phyloP scores from a whole-genome alignment of 2,888 invertebrate genomes.

The Stictocephala bisonia region DNA sequence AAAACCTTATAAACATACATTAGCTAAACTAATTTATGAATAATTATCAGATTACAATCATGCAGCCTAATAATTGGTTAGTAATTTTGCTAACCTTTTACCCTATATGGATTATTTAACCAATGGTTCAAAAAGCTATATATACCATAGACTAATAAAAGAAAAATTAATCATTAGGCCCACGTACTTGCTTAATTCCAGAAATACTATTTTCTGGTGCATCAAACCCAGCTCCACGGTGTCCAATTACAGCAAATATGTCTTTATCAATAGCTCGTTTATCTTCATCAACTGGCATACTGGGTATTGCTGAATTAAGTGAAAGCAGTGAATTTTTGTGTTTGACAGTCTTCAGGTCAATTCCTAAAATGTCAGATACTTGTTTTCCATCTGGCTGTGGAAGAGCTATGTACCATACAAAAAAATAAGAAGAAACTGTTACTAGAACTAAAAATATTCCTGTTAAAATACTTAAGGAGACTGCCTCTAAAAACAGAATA shows the following conservation, averaged over 20 bases:
- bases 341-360: slow-evolving; percentile 34
- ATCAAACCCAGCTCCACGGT: slow-evolving; percentile 80
- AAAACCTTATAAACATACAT: no score
- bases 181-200: slow-evolving; percentile 78
- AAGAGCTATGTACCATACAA: slow-evolving; percentile 49
- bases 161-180: no score
- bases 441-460: background rate
- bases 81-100: no score
- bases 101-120: slow-evolving; percentile 60
- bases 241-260: slow-evolving; percentile 68
- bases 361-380: slow-evolving; percentile 49
- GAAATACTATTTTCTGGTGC: slow-evolving; percentile 84
- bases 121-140: no score
- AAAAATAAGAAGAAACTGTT: background rate
- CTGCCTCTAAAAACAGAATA: background rate
- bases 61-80: background rate
- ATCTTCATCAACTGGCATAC: background rate
- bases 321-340: slow-evolving; percentile 15
- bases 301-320: no score
- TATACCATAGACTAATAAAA: no score
- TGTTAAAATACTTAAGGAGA: background rate
- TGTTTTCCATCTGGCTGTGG: slow-evolving; percentile 42
- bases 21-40: no score
- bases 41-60: background rate
- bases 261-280: background rate